Evolutionary conservation across 2,888 invertebrate genomes (phyloP).

Genomic region (Minunthozetes semirufus): DNA sequence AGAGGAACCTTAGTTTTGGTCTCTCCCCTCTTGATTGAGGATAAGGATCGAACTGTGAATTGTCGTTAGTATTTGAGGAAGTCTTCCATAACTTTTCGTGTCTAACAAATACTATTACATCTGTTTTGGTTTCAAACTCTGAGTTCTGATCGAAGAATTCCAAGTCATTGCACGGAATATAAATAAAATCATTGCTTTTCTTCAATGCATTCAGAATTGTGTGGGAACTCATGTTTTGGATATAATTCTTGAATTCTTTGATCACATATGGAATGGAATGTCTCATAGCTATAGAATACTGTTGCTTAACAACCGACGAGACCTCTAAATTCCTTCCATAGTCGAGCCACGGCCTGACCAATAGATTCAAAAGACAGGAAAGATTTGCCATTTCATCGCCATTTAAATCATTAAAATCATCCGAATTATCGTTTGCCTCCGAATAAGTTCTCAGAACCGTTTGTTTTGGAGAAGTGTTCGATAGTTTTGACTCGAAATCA

Average conservation of each 20-base stretch:
- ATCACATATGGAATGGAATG: constrained; percentile 51
- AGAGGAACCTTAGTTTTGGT: constrained; percentile 17
- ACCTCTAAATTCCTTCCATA: constrained; percentile 46
- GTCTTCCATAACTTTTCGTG: constrained; percentile 32
- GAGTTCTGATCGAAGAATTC: neutral
- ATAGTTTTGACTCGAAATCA: neutral
- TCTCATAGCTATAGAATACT: constrained; percentile 48
- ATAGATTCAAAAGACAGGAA: neutral
- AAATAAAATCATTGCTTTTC: neutral
- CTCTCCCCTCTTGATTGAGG: constrained; percentile 1
- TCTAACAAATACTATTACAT: constrained; percentile 22
- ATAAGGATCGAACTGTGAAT: neutral
- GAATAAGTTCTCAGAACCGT: neutral
- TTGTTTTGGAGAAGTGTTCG: neutral
- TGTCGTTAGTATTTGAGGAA: neutral
- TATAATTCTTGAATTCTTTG: constrained; percentile 53
- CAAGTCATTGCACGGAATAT: constrained; percentile 8
- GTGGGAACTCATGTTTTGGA: constrained; percentile 47
- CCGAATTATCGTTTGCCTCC: neutral
- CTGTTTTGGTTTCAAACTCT: neutral
- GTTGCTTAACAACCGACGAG: constrained; percentile 57
- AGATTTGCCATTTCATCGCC: constrained; percentile 11
- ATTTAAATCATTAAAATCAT: neutral
- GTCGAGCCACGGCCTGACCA: constrained; percentile 33
- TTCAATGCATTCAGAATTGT: constrained; percentile 23